Base-by-base conservation (phyloP, 2,113 vertebrate genomes). In the Atrichornis clamosus region DNA sequence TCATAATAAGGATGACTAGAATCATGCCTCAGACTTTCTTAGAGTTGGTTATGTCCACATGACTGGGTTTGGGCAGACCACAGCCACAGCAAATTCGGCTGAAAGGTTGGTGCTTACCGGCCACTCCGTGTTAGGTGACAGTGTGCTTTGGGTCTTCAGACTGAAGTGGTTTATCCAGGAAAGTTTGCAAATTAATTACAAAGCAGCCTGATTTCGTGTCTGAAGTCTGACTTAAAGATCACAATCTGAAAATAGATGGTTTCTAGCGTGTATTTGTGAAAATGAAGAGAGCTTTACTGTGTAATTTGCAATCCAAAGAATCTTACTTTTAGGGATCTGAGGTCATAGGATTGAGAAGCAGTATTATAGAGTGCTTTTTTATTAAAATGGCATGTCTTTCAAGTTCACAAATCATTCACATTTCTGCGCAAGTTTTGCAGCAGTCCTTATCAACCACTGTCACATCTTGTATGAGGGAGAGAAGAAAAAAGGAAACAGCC, bases 361-460 rank as follows among this genome's bases (percentile, higher is more conserved):
- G 39, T 87, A 56, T 37, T 77, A 46, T 0, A 67, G 35, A 77
- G 41, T 44, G 44, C 59, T 72, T 13, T 92, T 94, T 73, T 62
- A 87, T 78, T 87, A 73, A 89, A 88, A 75, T 73, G 50, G 8
- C 20, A 24, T 32, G 21, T 67, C 86, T 96, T 85, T 94, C 56
- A 88, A 52, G 26, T 83, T 87, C 67, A 90, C n/a, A 81, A 68
- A 75, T 93, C 15, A 49, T 58, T 88, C 89, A 79, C 15, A 33
- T 79, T 92, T 92, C 81, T 84, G 90, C 97, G 35, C 58, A 81
- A 89, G 82, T 82, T 97, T 93, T 95, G 44, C 39, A 89, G 59
- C 46, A 80, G 44, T 87, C 49, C 30, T 50, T 92, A 86, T 73
- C 80, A 88, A 87, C 84, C 63, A 84, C 68, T 28, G 39, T 46